A percentile compares a stretch with the other conserved stretches of the same genome.
These are phyloP conservation scores for Spilarctia lutea DNA, from an alignment of 2,888 invertebrate genomes.

Conservation along the genomic window DNA sequence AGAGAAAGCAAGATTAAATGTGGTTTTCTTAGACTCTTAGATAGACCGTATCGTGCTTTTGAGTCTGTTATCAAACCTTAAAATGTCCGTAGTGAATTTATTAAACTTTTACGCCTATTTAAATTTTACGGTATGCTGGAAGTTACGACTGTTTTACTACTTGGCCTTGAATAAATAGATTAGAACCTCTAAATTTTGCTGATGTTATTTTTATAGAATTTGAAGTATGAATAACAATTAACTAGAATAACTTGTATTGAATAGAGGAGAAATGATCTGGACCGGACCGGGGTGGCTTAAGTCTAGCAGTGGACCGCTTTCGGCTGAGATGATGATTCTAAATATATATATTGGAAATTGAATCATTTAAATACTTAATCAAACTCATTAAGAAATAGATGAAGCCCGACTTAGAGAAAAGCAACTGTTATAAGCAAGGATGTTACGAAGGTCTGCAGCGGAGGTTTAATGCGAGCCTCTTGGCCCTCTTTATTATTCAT, in stretches of 20 bases:
- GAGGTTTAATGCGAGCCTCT: constrained; percentile 50
- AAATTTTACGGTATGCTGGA: constrained; percentile 4
- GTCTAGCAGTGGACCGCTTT: no score
- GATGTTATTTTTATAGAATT: constrained; percentile 7
- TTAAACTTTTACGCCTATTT: constrained; percentile 8
- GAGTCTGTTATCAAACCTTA: background rate
- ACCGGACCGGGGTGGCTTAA: no score
- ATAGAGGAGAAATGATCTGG: background rate
- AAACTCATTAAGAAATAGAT: background rate
- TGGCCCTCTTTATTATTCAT: constrained; percentile 62
- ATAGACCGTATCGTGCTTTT: background rate
- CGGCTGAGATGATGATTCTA: no score
- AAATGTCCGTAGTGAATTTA: background rate
- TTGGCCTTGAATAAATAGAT: constrained; percentile 7
- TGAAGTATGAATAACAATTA: constrained; percentile 1
- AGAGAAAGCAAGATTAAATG: background rate
- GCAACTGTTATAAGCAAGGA: constrained; percentile 19
- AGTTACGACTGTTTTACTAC: constrained; percentile 8
- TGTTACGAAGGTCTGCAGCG: constrained; percentile 30
- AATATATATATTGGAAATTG: background rate
- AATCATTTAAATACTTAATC: background rate
- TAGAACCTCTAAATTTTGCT: background rate
- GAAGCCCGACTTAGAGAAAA: background rate
- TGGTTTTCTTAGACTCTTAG: background rate
- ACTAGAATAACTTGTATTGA: constrained; percentile 8